A percentile compares a stretch with the other conserved stretches of the same genome.
Conservation (phyloP, 1,140 invertebrate species). For the Polypedilum vanderplanki region DNA sequence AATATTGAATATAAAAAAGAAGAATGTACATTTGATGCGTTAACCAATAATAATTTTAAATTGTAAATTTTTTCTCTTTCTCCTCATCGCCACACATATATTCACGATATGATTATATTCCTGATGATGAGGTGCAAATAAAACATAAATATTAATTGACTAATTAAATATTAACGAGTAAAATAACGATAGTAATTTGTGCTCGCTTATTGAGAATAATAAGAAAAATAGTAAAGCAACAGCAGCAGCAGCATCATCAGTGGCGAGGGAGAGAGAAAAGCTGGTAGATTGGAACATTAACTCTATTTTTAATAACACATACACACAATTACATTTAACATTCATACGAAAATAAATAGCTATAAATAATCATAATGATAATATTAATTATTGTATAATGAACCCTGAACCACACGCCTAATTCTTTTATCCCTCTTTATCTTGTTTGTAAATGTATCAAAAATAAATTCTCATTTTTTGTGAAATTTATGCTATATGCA, state of each 20-base stretch:
- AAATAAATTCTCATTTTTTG: constrained; percentile 29
- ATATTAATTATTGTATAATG: not conserved
- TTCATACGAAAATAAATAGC: too few relatives aligned
- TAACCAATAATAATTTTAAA: constrained; percentile 10
- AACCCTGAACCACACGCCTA: not conserved
- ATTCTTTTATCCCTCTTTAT: not conserved
- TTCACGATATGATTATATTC: too few relatives aligned
- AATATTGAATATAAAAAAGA: not conserved
- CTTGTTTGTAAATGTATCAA: not conserved
- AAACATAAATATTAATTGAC: constrained; percentile 25
- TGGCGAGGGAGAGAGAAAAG: not conserved
- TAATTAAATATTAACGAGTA: constrained; percentile 25
- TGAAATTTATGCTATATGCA: constrained; percentile 41
- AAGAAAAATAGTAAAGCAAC: too few relatives aligned
- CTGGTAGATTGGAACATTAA: constrained; percentile 27
- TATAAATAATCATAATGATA: too few relatives aligned
- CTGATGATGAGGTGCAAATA: constrained; percentile 29
- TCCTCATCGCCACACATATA: not conserved
- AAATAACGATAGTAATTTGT: constrained; percentile 8
- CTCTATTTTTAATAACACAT: not conserved
- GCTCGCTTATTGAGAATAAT: not conserved
- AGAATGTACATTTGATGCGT: not conserved
- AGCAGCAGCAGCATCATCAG: too few relatives aligned
- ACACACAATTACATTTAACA: not conserved
- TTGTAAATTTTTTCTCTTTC: not conserved